These are phyloP conservation scores for Xerus inauris DNA, from an alignment of 2,113 vertebrate genomes.

Conservation along the genomic window DNA sequence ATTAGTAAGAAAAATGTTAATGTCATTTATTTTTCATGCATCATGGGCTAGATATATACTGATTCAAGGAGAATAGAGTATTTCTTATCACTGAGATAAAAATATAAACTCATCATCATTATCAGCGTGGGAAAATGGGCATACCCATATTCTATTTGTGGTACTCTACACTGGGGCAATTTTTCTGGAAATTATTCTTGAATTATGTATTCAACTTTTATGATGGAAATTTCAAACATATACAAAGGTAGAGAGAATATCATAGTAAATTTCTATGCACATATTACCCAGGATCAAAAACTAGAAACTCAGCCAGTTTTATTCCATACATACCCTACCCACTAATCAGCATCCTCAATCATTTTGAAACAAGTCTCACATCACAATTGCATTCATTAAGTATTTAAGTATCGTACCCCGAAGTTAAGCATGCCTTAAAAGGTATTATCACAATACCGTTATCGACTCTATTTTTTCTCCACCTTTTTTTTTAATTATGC, in stretches of 20 bases:
- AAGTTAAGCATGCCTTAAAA: background rate
- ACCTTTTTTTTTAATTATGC: no score
- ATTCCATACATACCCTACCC: background rate
- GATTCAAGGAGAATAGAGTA: background rate
- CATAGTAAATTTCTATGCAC: background rate
- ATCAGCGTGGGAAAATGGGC: background rate
- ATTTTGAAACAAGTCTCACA: slow-evolving; percentile 2
- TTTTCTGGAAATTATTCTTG: slow-evolving; percentile 34
- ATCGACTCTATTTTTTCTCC: background rate
- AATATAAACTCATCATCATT: background rate
- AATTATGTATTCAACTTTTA: background rate
- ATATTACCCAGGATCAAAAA: background rate
- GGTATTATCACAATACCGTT: background rate
- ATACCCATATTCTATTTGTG: background rate
- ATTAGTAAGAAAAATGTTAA: slow-evolving; percentile 45
- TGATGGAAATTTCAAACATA: slow-evolving; percentile 2
- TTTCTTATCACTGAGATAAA: background rate
- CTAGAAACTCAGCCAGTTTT: background rate
- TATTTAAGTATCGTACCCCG: background rate
- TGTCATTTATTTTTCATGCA: slow-evolving; percentile 41
- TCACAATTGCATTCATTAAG: background rate
- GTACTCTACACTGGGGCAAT: background rate
- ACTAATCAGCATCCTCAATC: background rate
- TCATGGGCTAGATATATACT: background rate
- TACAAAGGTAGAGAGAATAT: background rate